Evolutionary conservation across 2,113 vertebrate genomes (phyloP), one percentile per base, ranked within the genome.

Genomic region (Eclectus roratus): DNA sequence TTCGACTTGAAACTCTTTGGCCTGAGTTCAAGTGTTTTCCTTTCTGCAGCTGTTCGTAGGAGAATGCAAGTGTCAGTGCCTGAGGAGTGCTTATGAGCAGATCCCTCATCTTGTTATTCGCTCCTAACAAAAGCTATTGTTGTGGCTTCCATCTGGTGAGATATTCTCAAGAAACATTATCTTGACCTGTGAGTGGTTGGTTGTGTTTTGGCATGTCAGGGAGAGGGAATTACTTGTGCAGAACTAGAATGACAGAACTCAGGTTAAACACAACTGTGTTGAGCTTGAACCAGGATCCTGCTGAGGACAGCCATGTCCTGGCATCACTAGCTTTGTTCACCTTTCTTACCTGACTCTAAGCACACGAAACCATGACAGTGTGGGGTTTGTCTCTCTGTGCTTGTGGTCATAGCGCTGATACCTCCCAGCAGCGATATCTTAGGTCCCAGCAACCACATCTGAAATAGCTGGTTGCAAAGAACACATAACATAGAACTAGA

Each of bases 121-220:
- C 80, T 56, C 19, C 1, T 76, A 80, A 91, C 88, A 91, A 91
- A 93, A 91, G 88, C 88, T 46, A 68, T 89, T 93, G 95, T 94
- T 94, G 85, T 47, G 61, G 43, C 50, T 85, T 28, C 82, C 93
- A 88, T 29, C 65, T 96, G 90, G 61, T n/a, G 56, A 82, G 80
- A 88, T 86, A 1, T 39, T 94, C 77, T 74, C n/a, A 14, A 88
- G 88, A 46, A 89, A 39, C 66, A 15, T 31, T n/a, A 17, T 60
- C 61, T 13, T 56, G 88, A 71, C 77, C 84, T 74, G 68, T 33
- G 76, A 19, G 41, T 47, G 46, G 39, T 5, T 61, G 78, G 46
- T 41, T 44, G 73, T 29, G 46, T 31, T 76, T 68, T 79, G 65
- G 53, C 64, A 4, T 27, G 52, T 44, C 80, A 29, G 39, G 1